Evolutionary conservation across 2,113 vertebrate genomes (phyloP).

Genomic region (Perca schrenkii): DNA sequence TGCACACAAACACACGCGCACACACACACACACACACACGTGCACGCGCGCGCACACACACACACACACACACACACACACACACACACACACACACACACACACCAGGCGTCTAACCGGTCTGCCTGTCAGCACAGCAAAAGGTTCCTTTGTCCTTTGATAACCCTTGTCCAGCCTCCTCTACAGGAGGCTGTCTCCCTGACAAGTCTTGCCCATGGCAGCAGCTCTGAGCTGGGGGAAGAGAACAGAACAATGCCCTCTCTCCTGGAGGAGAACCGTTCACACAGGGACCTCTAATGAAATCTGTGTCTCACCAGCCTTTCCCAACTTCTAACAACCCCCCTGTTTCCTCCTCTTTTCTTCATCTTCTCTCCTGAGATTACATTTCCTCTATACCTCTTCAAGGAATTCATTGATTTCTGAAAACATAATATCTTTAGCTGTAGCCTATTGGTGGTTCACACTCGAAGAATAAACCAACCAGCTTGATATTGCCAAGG

Average conservation of each 20-base stretch:
- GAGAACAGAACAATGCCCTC: conserved; percentile 67
- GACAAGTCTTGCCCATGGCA: conserved; percentile 69
- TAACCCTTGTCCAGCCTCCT: conserved; percentile 74
- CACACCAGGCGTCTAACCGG: conserved; percentile 50
- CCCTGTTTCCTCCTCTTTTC: background rate
- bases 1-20: conserved; percentile 38
- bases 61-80: conserved; percentile 47
- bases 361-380: conserved; percentile 20
- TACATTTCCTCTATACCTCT: conserved; percentile 41
- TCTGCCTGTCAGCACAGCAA: conserved; percentile 77
- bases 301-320: conserved; percentile 62
- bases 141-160: conserved; percentile 82
- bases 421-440: background rate
- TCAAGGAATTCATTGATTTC: conserved; percentile 34
- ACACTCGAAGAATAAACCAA: conserved; percentile 8
- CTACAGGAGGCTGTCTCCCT: conserved; percentile 75
- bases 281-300: conserved; percentile 73
- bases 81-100: conserved; percentile 38
- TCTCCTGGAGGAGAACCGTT: conserved; percentile 55
- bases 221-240: conserved; percentile 66
- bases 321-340: conserved; percentile 35
- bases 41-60: conserved; percentile 39
- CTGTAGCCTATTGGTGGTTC: background rate
- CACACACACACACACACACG: conserved; percentile 35
- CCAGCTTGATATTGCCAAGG: background rate